These are phyloP conservation scores for Heliconius ismenius DNA, from an alignment of 2,888 invertebrate genomes.

Conservation along the genomic window DNA sequence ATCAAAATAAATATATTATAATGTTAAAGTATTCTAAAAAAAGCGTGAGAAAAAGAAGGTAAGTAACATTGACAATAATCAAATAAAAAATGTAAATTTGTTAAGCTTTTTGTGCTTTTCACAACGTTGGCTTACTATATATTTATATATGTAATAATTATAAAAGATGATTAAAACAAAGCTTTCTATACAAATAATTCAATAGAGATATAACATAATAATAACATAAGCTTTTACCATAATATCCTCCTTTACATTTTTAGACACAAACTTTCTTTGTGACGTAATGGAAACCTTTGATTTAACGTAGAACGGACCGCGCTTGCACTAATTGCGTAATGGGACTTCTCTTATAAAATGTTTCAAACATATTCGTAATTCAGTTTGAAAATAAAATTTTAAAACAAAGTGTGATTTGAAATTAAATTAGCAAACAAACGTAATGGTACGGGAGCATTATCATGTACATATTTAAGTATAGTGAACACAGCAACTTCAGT, in stretches of 20 bases:
- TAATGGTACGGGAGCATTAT: conserved; percentile 27
- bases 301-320: conserved; percentile 10
- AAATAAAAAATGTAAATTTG: no score
- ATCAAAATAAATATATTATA: no score
- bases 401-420: background rate
- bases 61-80: no score
- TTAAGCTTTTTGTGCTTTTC: background rate
- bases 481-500: conserved; percentile 30
- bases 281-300: conserved; percentile 21
- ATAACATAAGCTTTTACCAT: background rate
- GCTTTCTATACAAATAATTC: background rate
- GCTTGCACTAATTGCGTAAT: conserved; percentile 18
- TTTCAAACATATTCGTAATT: conserved; percentile 16
- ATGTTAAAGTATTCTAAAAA: no score
- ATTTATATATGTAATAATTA: background rate
- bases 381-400: conserved; percentile 12
- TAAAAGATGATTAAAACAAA: background rate
- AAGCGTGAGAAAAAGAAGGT: no score
- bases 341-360: conserved; percentile 7
- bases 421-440: conserved; percentile 19
- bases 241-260: conserved; percentile 6
- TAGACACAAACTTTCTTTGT: conserved; percentile 4
- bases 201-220: background rate
- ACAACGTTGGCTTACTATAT: background rate
- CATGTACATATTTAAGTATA: conserved; percentile 39